Evolutionary conservation across 2,113 vertebrate genomes (phyloP), one percentile per base, ranked within the genome.

Genomic region (Cygnus buccinator): DNA sequence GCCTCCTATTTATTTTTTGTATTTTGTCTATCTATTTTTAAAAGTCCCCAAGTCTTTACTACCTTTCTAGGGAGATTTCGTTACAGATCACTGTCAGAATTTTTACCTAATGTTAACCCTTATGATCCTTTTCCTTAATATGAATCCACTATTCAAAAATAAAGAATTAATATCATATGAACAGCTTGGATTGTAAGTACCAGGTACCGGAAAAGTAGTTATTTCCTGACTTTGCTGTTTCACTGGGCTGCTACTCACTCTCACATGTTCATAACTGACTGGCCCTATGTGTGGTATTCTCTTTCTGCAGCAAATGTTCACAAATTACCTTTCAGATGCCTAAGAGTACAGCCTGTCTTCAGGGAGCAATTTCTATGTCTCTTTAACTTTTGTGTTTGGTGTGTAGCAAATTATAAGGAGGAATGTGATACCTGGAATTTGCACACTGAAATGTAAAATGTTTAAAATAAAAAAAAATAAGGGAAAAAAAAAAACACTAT

Each of bases 401-500:
- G 82, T 67, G 63, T 94, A 96, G 74, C 93, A 97, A 94, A 93
- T 96, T 87, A 93, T 84, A 87, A 94, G 97, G 72, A 54, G 46
- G 90, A 95, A 90, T 84, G 93, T 41, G 48, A 75, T 66, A 82
- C 21, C 31, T 50, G 21, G 74, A 78, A 91, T 85, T 76, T 80
- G 90, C 91, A 93, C 18, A 39, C 50, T 87, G 58, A 95, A 97
- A 96, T 46, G 58, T 9, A 67, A 92, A 85, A 82, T 52, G 84
- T 28, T 94, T 70, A 63, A 91, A 80, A 81, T 84, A 39, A 93
- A 95, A 95, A 95, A 93, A 59, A 93, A 59, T 2, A 43, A 65
- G 94, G 94, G 46, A 11, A 61, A 52, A 72, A 87, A 96, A 95
- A 91, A 71, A 26, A 3, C 7, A 21, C 50, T 55, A 4, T 22